These are phyloP conservation scores for Halichoerus grypus DNA, from an alignment of 2,113 vertebrate genomes.

Conservation along the genomic window DNA sequence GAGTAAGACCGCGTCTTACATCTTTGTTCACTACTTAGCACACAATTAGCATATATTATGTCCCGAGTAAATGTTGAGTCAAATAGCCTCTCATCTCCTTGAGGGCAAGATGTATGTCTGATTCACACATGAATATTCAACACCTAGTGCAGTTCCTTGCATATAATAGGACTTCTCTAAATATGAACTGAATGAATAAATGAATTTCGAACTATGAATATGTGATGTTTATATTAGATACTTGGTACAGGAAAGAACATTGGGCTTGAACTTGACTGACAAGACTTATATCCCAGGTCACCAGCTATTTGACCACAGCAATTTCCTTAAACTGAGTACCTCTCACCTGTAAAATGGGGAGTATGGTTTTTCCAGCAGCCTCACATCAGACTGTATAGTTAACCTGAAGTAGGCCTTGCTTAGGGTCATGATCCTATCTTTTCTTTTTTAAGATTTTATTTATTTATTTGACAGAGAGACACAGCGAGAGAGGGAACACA, in stretches of 20 bases:
- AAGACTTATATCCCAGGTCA: neutral
- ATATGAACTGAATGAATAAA: neutral
- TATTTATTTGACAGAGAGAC: too few relatives aligned
- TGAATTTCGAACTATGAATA: neutral
- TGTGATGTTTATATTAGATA: neutral
- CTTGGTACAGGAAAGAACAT: neutral
- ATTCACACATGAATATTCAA: neutral
- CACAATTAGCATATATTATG: neutral
- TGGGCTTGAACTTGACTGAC: constrained; percentile 1
- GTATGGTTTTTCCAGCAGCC: neutral
- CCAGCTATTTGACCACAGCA: neutral
- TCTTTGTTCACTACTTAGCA: neutral
- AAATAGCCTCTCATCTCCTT: neutral
- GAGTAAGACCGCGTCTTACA: neutral
- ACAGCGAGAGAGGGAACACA: too few relatives aligned
- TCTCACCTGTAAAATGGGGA: neutral
- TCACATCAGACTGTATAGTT: neutral
- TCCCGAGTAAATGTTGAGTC: neutral
- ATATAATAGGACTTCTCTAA: neutral
- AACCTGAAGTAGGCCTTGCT: neutral
- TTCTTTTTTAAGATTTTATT: neutral
- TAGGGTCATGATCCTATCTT: neutral
- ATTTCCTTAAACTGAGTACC: neutral
- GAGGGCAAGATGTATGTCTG: neutral
- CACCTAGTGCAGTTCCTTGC: neutral